Evolutionary conservation across 2,888 invertebrate species (phyloP), one percentile per base, ranked within the genome.

Genomic region (Liopterus haemorrhoidalis): DNA sequence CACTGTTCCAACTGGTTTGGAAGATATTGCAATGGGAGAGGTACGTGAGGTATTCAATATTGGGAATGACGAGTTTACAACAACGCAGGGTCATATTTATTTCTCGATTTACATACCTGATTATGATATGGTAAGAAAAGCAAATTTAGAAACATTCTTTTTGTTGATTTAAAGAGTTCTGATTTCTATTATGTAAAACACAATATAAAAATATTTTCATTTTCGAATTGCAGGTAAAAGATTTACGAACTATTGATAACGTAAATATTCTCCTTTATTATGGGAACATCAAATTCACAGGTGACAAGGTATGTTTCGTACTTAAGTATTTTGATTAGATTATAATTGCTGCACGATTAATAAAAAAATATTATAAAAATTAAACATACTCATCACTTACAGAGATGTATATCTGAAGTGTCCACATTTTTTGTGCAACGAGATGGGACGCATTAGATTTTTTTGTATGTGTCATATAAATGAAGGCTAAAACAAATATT

Each of bases 1-100:
- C 6, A 45, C 45, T 4, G 39, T 39, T 6, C 39, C 45, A 16
- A 45, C 39, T 11, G 45, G 45, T 9, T 25, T 45, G 4, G 45
- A 45, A 33, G 5, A 15, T 20, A 18, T 15, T 9, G 45, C 39
- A 8, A 19, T 38, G 3, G 33, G 19, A 3, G 45, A 45, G 33
- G 45, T 38, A 27, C 21, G 45, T 3, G 12, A 39, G 1, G 38
- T 39, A 15, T 45, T 38, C n/a, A 32, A 30, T 9, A 39, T 9
- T 22, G 2, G 11, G 9, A 2, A 20, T 2, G 9, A 39, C 6
- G 11, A 9, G 12, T 38, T 37, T 18, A 11, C 18, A 12, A 38
- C 31, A 16, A 38, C n/a, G n/a, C n/a, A n/a, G n/a, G n/a, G n/a
- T n/a, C n/a, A n/a, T n/a, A n/a, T n/a, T n/a, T n/a, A n/a, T n/a